Percentiles rank a stretch among this genome's conserved stretches.
phyloP scores from a whole-genome alignment of 1,140 invertebrate species.

The Trichonephila inaurata region DNA sequence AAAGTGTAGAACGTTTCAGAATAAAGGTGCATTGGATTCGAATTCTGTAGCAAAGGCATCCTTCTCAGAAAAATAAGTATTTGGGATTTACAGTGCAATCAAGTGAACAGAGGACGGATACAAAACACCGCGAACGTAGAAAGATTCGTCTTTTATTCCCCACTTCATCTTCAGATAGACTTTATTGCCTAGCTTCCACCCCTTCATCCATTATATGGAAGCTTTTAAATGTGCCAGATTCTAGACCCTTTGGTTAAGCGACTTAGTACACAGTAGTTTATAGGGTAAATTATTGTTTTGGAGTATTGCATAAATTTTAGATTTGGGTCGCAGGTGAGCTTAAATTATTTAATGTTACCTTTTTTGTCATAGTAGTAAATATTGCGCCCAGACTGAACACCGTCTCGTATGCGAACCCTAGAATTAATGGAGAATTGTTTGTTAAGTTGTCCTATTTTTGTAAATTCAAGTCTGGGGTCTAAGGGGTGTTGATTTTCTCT shows the following conservation, averaged over 20 bases:
- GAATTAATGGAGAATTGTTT: too few species aligned
- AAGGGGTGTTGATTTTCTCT: too few species aligned
- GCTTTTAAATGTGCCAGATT: neutral
- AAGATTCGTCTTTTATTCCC: constrained; percentile 36
- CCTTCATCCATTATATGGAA: neutral
- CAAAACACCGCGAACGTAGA: neutral
- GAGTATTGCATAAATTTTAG: neutral
- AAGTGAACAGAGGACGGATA: neutral
- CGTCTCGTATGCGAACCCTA: neutral
- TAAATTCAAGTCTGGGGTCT: too few species aligned
- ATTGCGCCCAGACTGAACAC: neutral
- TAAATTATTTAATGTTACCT: neutral
- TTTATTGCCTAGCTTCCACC: neutral
- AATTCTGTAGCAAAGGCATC: neutral
- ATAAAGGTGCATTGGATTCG: constrained; percentile 27
- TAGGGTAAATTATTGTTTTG: neutral
- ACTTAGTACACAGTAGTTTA: neutral
- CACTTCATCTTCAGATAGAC: constrained; percentile 5
- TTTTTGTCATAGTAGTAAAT: neutral
- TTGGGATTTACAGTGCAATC: constrained; percentile 59
- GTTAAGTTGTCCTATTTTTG: too few species aligned
- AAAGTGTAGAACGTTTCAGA: neutral
- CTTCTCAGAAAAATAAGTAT: neutral
- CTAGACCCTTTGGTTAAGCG: neutral
- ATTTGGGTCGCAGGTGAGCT: neutral